Evolutionary conservation across 2,888 invertebrate species (phyloP).

Genomic region (Agonopterix heracliana): DNA sequence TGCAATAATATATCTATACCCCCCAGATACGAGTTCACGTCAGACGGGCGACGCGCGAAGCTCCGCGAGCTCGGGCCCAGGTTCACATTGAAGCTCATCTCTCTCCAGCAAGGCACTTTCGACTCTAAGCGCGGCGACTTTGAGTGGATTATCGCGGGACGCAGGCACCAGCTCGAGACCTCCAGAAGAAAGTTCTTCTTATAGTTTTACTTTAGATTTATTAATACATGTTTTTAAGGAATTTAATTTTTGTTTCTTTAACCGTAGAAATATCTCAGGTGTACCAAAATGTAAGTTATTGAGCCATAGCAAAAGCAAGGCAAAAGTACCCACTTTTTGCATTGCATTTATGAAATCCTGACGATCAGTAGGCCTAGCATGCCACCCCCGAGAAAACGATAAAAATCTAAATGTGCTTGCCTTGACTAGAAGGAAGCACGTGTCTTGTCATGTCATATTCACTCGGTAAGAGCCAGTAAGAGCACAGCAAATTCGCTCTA

Average conservation of each 20-base stretch:
- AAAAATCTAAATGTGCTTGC: no score
- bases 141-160: constrained; percentile 94
- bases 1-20: no score
- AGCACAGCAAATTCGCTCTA: no score
- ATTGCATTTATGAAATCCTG: no score
- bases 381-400: no score
- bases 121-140: constrained; percentile 98
- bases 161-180: constrained; percentile 95
- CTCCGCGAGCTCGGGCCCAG: constrained; percentile 97
- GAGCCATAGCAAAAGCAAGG: neutral
- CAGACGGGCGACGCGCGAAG: constrained; percentile 82
- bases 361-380: no score
- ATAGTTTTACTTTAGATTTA: constrained; percentile 49
- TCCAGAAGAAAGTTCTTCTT: constrained; percentile 95
- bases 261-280: no score
- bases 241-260: constrained; percentile 12
- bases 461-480: no score
- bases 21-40: constrained; percentile 90
- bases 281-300: no score
- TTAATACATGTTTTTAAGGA: constrained; percentile 4
- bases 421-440: no score
- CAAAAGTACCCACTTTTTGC: no score
- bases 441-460: no score
- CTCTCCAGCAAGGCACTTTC: constrained; percentile 97
- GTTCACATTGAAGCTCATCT: constrained; percentile 94